Conservation (phyloP, 1,140 invertebrate species). For the Octopus sinensis region DNA sequence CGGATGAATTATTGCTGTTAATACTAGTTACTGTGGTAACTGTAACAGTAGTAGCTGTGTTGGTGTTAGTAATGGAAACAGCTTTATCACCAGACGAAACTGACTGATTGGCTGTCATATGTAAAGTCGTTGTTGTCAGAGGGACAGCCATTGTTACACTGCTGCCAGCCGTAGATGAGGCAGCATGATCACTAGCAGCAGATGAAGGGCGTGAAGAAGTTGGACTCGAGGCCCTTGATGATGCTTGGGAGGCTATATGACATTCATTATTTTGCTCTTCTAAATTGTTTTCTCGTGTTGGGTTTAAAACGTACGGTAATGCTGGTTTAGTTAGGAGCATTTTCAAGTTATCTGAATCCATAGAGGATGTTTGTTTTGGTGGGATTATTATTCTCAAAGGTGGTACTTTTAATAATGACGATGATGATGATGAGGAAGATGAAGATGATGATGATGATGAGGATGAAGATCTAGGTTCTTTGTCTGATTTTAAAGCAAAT, state of each 20-base stretch:
- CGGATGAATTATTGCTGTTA: conserved; percentile 20
- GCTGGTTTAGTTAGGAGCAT: conserved; percentile 37
- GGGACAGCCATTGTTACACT: conserved; percentile 15
- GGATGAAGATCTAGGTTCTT: conserved; percentile 30
- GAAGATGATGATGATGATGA: background rate
- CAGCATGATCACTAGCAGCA: conserved; percentile 20
- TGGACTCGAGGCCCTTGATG: conserved; percentile 20
- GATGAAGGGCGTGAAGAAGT: conserved; percentile 29
- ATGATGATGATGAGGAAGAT: conserved; percentile 9
- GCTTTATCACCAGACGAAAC: too few species aligned
- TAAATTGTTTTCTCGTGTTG: conserved; percentile 35
- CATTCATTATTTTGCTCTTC: conserved; percentile 14
- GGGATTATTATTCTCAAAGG: conserved; percentile 53
- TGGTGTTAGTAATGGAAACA: background rate
- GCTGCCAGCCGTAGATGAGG: conserved; percentile 7
- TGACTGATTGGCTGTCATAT: too few species aligned
- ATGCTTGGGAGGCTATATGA: conserved; percentile 9
- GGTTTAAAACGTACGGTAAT: conserved; percentile 50
- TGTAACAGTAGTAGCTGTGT: background rate
- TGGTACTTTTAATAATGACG: conserved; percentile 51
- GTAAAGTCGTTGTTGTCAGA: conserved; percentile 2
- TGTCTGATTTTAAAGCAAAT: conserved; percentile 15
- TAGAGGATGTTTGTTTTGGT: conserved; percentile 35
- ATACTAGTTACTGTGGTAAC: conserved; percentile 20
- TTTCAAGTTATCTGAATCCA: conserved; percentile 35